These are phyloP conservation scores for Melierax canorus DNA, from an alignment of 2,113 vertebrate species.

Conservation along the genomic window DNA sequence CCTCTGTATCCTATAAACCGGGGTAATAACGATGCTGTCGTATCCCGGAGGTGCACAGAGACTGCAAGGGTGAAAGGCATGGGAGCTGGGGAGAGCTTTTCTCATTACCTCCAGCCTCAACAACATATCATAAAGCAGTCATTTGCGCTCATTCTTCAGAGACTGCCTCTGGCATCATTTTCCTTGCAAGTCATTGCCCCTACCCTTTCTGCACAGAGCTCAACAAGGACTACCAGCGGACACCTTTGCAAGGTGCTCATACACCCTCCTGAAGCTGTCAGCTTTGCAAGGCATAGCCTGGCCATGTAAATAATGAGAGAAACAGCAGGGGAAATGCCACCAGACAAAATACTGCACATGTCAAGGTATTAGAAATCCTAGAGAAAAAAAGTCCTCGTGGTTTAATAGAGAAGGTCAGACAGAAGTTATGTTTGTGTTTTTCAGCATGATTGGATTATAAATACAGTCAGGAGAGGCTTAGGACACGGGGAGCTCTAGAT, in stretches of 20 bases:
- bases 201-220: background rate
- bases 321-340: background rate
- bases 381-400: background rate
- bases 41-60: background rate
- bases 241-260: background rate
- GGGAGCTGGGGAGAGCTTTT: background rate
- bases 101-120: background rate
- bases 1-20: background rate
- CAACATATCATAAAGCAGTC: background rate
- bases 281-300: background rate
- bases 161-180: background rate
- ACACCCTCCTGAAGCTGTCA: background rate
- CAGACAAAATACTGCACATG: background rate
- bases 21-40: background rate
- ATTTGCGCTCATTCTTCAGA: background rate
- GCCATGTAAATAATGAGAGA: background rate
- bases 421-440: slow-evolving; percentile 5
- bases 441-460: slow-evolving; percentile 38
- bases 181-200: background rate
- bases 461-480: background rate
- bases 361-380: background rate
- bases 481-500: background rate
- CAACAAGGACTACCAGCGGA: background rate
- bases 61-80: accelerated
- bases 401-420: background rate